Percentiles rank a stretch among this genome's conserved stretches.
Conservation (phyloP, 1,140 invertebrate species). For the Trypoxylus dichotomus region DNA sequence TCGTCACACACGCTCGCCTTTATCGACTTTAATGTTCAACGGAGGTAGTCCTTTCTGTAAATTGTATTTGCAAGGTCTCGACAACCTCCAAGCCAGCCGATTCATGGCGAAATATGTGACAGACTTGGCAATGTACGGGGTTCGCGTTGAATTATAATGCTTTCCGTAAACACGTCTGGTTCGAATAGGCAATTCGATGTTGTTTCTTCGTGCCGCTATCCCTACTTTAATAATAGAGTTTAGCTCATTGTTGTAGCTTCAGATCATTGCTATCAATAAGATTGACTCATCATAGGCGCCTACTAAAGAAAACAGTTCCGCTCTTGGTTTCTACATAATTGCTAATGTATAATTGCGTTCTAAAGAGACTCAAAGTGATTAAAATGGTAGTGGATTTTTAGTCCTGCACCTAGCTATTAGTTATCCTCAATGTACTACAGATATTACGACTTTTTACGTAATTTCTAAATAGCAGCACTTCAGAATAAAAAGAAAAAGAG, state of each 20-base stretch:
- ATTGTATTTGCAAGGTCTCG: slow-evolving; percentile 12
- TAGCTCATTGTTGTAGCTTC: neutral
- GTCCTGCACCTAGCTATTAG: no score
- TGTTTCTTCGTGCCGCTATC: no score
- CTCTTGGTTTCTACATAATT: no score
- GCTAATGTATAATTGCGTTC: no score
- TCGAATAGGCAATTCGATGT: no score
- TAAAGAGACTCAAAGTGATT: no score
- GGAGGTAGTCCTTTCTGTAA: slow-evolving; percentile 23
- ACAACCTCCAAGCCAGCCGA: neutral
- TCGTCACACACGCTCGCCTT: neutral
- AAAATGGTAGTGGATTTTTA: no score
- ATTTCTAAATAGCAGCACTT: no score
- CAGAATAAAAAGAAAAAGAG: no score
- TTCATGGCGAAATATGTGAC: slow-evolving; percentile 19
- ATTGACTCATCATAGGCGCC: neutral
- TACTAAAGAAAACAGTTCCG: no score
- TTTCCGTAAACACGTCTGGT: neutral
- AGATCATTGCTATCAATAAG: neutral
- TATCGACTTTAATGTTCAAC: neutral
- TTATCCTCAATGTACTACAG: no score
- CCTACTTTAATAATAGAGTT: neutral
- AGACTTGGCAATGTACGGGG: slow-evolving; percentile 9
- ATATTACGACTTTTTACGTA: no score
- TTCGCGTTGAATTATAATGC: slow-evolving; percentile 19